Percentiles rank a stretch among this genome's conserved stretches.
These are phyloP conservation scores for Poeciliopsis prolifica DNA, from an alignment of 2,113 vertebrate genomes.

Conservation along the genomic window DNA sequence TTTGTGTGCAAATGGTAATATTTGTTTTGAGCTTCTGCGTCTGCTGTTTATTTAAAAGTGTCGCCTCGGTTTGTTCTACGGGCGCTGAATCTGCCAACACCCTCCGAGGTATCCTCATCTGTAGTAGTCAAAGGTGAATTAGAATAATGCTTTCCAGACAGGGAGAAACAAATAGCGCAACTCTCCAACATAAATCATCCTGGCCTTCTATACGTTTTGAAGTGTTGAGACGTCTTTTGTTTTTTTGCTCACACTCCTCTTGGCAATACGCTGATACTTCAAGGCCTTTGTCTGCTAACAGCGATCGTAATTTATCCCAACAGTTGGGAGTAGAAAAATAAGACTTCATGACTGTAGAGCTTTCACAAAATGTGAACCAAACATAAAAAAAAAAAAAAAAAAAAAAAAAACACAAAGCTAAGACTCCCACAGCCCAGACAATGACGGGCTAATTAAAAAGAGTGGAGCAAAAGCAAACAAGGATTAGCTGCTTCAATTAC, in stretches of 20 bases:
- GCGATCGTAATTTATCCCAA: too few relatives aligned
- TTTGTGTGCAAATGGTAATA: conserved; percentile 1
- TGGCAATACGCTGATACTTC: background rate
- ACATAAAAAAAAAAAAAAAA: background rate
- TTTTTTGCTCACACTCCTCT: background rate
- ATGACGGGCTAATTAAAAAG: conserved; percentile 4
- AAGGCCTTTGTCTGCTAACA: background rate
- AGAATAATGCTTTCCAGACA: background rate
- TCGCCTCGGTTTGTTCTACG: conserved; percentile 53
- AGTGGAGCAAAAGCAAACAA: background rate
- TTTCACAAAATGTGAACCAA: background rate
- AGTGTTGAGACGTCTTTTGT: background rate
- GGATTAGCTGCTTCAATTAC: background rate
- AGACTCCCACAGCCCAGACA: background rate
- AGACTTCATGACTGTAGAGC: background rate
- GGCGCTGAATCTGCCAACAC: conserved; percentile 41
- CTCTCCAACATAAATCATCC: background rate
- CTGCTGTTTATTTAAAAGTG: conserved; percentile 60
- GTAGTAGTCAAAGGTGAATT: conserved; percentile 15
- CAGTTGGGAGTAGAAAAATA: background rate
- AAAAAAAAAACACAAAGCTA: background rate
- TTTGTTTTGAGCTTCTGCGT: conserved; percentile 21
- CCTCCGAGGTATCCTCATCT: conserved; percentile 7
- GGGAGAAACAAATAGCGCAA: background rate
- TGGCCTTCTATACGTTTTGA: background rate